Conservation (phyloP, 2,888 invertebrate species). For the Boloria euphrosyne region DNA sequence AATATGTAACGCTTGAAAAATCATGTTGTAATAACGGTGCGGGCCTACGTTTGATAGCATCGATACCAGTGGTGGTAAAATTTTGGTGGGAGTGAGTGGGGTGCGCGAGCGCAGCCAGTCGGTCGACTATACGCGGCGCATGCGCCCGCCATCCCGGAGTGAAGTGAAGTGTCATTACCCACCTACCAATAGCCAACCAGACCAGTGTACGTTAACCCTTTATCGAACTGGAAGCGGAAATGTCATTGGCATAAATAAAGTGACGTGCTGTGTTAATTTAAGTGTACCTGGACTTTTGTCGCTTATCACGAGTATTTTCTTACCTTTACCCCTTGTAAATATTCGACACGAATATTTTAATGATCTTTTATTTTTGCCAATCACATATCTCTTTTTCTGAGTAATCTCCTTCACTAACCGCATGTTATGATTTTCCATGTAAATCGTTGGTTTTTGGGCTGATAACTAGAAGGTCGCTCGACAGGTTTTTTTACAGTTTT, state of each 20-base stretch:
- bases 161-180: conserved; percentile 53
- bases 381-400: conserved; percentile 70
- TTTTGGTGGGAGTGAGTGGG: conserved; percentile 81
- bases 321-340: conserved; percentile 64
- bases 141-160: conserved; percentile 62
- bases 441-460: conserved; percentile 63
- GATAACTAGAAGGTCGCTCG: conserved; percentile 71
- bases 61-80: conserved; percentile 71
- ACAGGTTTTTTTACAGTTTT: conserved; percentile 80
- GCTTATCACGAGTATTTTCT: conserved; percentile 46
- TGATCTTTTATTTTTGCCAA: conserved; percentile 75
- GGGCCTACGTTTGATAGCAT: conserved; percentile 44
- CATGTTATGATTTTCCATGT: conserved; percentile 51
- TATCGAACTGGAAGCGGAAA: conserved; percentile 47
- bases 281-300: conserved; percentile 69
- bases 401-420: conserved; percentile 62
- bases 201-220: conserved; percentile 66
- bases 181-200: conserved; percentile 24
- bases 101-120: conserved; percentile 78
- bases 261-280: conserved; percentile 67
- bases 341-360: conserved; percentile 62
- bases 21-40: conserved; percentile 25
- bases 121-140: conserved; percentile 67
- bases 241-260: conserved; percentile 81
- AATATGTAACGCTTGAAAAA: background rate